phyloP scores from a whole-genome alignment of 2,113 vertebrate genomes.

The Mungos mungo region DNA sequence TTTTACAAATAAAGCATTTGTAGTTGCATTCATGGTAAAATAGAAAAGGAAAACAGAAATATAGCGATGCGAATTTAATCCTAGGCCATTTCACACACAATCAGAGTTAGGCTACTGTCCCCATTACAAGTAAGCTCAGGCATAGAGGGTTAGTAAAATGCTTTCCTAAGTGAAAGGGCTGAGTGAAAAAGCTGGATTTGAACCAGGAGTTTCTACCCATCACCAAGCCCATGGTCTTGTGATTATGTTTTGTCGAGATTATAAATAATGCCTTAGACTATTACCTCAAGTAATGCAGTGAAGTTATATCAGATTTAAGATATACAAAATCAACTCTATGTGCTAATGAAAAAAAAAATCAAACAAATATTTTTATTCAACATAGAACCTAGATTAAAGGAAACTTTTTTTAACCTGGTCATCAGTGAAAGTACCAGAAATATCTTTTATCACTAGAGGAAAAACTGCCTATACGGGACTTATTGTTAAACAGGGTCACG shows the following conservation, averaged over 20 bases:
- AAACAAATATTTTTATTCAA: neutral
- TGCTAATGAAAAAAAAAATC: neutral
- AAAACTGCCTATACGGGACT: neutral
- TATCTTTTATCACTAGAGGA: neutral
- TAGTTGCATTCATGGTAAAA: neutral
- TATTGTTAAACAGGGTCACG: neutral
- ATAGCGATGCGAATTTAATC: neutral
- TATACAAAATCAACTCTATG: neutral
- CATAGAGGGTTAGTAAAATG: neutral
- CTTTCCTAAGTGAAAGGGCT: neutral
- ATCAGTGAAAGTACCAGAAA: neutral
- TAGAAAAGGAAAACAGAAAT: conserved; percentile 17
- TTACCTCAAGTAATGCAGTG: neutral
- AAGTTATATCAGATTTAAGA: neutral
- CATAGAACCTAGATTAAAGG: neutral
- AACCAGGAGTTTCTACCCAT: neutral
- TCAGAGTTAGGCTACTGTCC: neutral
- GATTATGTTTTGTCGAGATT: neutral
- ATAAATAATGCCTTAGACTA: neutral
- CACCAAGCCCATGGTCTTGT: neutral
- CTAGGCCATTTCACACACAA: neutral
- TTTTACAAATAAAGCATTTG: neutral
- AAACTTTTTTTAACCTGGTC: neutral
- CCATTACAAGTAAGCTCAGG: neutral
- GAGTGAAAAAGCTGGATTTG: neutral